Percentiles rank a stretch among this genome's conserved stretches.
Evolutionary conservation across 2,888 invertebrate genomes (phyloP).

Genomic region (Petrolisthes manimaculis): DNA sequence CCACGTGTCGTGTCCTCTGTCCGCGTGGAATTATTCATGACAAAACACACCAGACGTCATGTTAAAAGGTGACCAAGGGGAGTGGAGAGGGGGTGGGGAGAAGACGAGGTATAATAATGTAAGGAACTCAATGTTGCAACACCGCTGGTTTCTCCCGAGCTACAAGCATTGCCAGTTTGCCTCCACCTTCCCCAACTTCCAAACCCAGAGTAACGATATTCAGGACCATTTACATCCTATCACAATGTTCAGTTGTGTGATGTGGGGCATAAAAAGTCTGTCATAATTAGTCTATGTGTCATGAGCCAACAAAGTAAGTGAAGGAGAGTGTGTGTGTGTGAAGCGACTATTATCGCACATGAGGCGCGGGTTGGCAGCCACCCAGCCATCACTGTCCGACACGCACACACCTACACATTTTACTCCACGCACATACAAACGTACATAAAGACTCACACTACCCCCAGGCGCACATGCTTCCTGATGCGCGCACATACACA

Average conservation of each 20-base stretch:
- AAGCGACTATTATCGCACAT: background rate
- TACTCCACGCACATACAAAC: background rate
- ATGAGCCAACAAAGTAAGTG: no score
- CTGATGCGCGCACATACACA: background rate
- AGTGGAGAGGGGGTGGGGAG: slow-evolving; percentile 1
- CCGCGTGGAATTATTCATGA: background rate
- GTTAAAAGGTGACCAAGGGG: slow-evolving; percentile 13
- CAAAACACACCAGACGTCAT: background rate
- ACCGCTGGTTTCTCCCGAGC: no score
- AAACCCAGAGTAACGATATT: no score
- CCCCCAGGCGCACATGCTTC: background rate
- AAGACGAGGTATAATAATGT: slow-evolving; percentile 11
- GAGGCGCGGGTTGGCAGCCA: slow-evolving; percentile 35
- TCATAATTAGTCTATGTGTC: no score
- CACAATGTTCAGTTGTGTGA: no score
- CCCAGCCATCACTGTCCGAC: slow-evolving; percentile 20
- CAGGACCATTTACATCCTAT: no score
- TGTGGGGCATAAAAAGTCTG: no score
- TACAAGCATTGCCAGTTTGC: no score
- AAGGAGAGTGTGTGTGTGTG: background rate
- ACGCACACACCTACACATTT: slow-evolving; percentile 4
- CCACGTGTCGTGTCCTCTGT: background rate
- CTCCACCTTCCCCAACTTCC: no score
- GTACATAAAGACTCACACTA: background rate
- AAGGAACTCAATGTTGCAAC: no score